Percentiles rank a stretch among this genome's conserved stretches.
These are phyloP conservation scores for Tokudaia tokunoshimensis DNA, from an alignment of 2,797 vertebrate species.

Conservation along the genomic window DNA sequence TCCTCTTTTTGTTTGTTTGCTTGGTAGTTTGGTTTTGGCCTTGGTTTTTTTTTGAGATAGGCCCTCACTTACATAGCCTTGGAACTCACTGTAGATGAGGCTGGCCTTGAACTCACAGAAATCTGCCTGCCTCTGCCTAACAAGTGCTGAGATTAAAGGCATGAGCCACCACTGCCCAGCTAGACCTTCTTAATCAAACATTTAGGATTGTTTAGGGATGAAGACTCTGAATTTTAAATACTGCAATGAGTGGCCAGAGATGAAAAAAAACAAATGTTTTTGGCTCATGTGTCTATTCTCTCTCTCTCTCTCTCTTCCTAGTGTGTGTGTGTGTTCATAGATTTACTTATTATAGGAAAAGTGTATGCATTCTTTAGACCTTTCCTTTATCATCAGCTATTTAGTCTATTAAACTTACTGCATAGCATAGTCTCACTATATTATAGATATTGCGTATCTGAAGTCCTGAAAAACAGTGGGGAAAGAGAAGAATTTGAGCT, in stretches of 20 bases:
- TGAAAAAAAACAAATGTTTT: not conserved
- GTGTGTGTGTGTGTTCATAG: not conserved
- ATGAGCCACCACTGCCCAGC: not conserved
- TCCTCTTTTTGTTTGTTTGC: not conserved
- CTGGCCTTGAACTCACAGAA: not conserved
- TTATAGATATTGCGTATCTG: not conserved
- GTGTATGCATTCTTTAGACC: not conserved
- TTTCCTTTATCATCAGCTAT: not conserved
- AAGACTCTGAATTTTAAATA: conserved; percentile 1
- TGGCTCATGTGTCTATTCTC: not conserved
- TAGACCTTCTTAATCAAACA: not conserved
- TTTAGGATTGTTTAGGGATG: not conserved
- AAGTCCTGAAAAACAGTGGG: not conserved
- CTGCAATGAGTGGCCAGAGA: not conserved
- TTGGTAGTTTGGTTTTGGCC: too few relatives aligned
- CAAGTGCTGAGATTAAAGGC: not conserved
- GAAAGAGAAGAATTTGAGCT: not conserved
- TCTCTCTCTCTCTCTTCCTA: too few relatives aligned
- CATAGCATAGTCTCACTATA: not conserved
- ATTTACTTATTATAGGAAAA: not conserved
- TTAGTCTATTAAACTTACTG: not conserved
- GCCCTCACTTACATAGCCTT: not conserved
- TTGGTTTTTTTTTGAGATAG: not conserved
- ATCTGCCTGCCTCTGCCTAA: not conserved
- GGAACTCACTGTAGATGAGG: not conserved